Evolutionary conservation across 2,113 vertebrate genomes (phyloP).

Genomic region (Carollia perspicillata): DNA sequence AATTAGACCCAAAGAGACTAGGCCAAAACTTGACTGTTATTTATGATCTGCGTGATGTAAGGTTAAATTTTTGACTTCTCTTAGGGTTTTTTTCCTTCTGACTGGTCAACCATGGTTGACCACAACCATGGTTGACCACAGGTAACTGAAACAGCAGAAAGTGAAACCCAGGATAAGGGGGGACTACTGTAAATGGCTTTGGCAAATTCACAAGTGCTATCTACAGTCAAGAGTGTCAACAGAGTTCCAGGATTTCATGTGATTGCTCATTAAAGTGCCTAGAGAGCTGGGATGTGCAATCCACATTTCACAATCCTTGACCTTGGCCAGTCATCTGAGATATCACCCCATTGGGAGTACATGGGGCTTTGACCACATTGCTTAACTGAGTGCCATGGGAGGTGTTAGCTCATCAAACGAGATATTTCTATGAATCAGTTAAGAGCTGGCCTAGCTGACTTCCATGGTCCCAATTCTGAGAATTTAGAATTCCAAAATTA

Average conservation of each 20-base stretch:
- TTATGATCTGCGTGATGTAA: background rate
- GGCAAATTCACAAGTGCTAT: background rate
- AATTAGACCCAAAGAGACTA: background rate
- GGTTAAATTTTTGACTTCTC: background rate
- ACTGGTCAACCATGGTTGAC: background rate
- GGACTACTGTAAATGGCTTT: background rate
- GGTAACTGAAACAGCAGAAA: background rate
- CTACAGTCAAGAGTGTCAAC: background rate
- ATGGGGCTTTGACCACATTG: background rate
- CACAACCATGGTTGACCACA: background rate
- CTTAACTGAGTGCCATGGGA: background rate
- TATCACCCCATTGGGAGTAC: background rate
- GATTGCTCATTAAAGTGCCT: background rate
- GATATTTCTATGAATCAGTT: slow-evolving; percentile 35
- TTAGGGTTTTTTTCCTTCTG: background rate
- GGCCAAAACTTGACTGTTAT: background rate
- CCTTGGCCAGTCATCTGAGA: background rate
- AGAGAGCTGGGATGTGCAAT: slow-evolving; percentile 44
- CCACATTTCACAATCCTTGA: slow-evolving; percentile 33
- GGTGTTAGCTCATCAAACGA: background rate
- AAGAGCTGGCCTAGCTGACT: background rate
- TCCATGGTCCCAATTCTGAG: background rate
- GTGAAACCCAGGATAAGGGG: background rate
- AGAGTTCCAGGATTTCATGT: slow-evolving; percentile 35
- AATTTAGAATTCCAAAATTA: slow-evolving; percentile 49